Evolutionary conservation across 2,113 vertebrate species (phyloP).

Genomic region (Orthonyx spaldingii): DNA sequence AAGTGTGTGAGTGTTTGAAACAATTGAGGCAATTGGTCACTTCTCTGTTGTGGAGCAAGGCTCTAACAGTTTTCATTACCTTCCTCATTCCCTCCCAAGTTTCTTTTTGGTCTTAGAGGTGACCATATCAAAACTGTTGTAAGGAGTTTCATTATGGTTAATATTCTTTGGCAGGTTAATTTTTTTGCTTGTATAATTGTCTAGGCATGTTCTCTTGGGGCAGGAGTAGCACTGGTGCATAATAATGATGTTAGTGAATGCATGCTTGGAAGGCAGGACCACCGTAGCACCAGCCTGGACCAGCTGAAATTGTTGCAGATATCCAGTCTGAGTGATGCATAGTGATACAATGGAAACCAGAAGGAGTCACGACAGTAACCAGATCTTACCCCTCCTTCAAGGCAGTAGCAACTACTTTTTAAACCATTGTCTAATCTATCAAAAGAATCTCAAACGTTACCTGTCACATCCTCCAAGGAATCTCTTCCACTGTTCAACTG

Average conservation of each 20-base stretch:
- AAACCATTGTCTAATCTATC: neutral
- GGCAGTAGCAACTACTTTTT: neutral
- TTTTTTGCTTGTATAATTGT: neutral
- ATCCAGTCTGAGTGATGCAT: neutral
- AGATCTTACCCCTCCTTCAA: neutral
- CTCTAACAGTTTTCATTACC: neutral
- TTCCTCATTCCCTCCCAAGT: neutral
- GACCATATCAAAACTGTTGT: neutral
- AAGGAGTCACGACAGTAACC: neutral
- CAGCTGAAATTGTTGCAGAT: neutral
- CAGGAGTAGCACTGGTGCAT: neutral
- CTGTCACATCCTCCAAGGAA: neutral
- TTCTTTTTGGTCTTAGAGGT: neutral
- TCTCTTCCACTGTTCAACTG: neutral
- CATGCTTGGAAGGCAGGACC: neutral
- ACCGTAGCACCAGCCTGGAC: neutral
- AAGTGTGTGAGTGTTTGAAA: neutral
- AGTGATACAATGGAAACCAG: neutral
- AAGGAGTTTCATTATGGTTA: neutral
- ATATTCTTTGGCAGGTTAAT: neutral
- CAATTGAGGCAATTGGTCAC: neutral
- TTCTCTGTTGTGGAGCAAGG: fast-evolving
- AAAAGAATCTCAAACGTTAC: neutral
- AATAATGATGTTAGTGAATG: fast-evolving
- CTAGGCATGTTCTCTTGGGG: neutral